These are phyloP conservation scores for Hippopotamyrus pictus DNA, from an alignment of 2,797 vertebrate species.

Conservation along the genomic window DNA sequence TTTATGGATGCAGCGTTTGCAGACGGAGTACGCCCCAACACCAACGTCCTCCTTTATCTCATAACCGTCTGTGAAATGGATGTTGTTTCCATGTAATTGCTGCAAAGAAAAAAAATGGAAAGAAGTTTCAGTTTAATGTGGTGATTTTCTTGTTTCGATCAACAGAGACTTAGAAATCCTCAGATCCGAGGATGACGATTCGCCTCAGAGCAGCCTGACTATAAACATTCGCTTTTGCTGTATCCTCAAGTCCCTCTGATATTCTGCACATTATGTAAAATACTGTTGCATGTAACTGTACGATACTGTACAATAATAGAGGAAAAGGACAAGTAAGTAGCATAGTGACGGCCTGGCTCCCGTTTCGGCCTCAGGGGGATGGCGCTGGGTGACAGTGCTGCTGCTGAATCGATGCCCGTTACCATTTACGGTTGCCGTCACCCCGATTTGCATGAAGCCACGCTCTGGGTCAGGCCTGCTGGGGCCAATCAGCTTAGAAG, in stretches of 20 bases:
- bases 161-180: not conserved
- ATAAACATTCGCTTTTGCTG: not conserved
- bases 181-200: not conserved
- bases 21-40: slow-evolving; percentile 72
- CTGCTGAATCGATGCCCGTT: not conserved
- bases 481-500: not conserved
- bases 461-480: not conserved
- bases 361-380: not conserved
- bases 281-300: not conserved
- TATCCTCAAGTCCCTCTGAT: not conserved
- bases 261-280: not conserved
- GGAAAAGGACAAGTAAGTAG: not conserved
- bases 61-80: slow-evolving; percentile 82
- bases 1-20: slow-evolving; percentile 83
- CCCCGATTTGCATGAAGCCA: not conserved
- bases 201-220: not conserved
- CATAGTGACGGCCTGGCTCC: not conserved
- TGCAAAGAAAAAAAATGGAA: slow-evolving; percentile 38
- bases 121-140: not conserved
- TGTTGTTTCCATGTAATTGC: slow-evolving; percentile 81
- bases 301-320: not conserved
- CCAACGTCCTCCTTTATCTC: slow-evolving; percentile 87
- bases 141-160: not conserved
- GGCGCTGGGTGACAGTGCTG: not conserved
- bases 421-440: not conserved